Conservation (phyloP, 2,888 invertebrate genomes). For the Cecidostiba fungosa region DNA sequence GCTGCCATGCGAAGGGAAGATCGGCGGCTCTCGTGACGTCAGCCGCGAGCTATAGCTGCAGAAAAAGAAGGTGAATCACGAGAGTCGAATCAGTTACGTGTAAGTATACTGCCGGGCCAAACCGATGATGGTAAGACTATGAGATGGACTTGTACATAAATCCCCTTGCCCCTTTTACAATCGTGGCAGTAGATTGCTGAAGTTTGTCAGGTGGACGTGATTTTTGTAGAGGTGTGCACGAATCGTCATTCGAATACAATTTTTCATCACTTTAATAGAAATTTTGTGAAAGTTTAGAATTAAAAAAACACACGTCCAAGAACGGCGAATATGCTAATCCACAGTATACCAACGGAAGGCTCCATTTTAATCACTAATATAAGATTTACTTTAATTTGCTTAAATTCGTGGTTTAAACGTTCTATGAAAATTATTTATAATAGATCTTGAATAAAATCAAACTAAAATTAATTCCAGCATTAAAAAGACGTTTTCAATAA, state of each 20-base stretch:
- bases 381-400: too few species aligned
- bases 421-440: too few species aligned
- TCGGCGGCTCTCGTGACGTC: neutral
- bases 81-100: neutral
- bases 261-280: too few species aligned
- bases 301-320: too few species aligned
- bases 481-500: neutral
- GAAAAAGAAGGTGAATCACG: slow-evolving; percentile 7
- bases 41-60: neutral
- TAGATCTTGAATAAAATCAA: neutral
- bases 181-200: neutral
- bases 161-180: neutral
- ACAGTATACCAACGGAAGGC: too few species aligned
- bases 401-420: too few species aligned
- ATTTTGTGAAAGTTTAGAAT: too few species aligned
- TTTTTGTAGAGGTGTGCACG: too few species aligned
- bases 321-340: too few species aligned
- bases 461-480: neutral
- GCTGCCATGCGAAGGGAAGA: neutral
- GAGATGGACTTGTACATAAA: neutral
- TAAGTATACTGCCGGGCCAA: neutral
- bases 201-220: neutral
- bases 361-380: too few species aligned
- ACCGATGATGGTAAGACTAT: neutral
- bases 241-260: too few species aligned